These are phyloP conservation scores for Philereme transversata DNA, from an alignment of 2,888 invertebrate genomes.

Conservation along the genomic window DNA sequence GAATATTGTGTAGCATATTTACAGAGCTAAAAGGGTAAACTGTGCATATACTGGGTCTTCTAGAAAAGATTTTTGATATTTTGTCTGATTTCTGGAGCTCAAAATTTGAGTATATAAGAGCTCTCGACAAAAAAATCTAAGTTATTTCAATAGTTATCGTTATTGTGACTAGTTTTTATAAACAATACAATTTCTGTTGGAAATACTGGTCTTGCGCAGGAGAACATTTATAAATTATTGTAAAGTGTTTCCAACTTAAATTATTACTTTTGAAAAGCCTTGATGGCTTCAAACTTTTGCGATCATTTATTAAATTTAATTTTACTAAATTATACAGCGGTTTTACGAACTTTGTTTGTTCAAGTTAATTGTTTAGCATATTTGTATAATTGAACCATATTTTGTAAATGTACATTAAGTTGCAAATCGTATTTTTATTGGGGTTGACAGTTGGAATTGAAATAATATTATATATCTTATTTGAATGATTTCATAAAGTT, in stretches of 20 bases:
- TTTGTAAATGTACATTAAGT: not conserved
- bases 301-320: constrained; percentile 6
- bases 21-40: not conserved
- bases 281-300: constrained; percentile 7
- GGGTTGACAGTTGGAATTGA: no score
- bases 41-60: not conserved
- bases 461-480: no score
- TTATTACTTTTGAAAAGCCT: no score
- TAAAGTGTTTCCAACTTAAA: constrained; percentile 7
- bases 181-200: not conserved
- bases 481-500: no score
- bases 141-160: no score
- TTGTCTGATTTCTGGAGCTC: no score
- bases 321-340: constrained; percentile 9
- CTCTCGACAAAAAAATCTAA: no score
- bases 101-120: no score
- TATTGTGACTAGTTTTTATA: not conserved
- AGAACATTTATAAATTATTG: not conserved
- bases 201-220: not conserved
- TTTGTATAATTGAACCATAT: not conserved
- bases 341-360: constrained; percentile 7
- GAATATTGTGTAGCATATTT: constrained; percentile 20
- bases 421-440: no score
- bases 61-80: not conserved
- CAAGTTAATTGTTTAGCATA: not conserved